phyloP scores from a whole-genome alignment of 2,113 vertebrate species.

The Ptychochromis oligacanthus region DNA sequence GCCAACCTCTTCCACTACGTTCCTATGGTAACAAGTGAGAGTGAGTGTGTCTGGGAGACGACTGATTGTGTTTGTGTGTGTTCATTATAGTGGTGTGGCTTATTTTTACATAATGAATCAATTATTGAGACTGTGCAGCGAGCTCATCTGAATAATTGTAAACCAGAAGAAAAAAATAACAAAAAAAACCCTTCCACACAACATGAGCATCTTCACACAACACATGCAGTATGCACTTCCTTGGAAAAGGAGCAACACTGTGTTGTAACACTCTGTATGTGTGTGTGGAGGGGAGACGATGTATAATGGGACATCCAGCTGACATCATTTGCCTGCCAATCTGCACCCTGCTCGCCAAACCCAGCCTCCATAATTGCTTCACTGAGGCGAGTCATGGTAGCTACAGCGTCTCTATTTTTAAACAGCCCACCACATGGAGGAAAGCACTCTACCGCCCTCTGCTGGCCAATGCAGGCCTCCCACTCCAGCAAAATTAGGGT shows the following conservation, averaged over 20 bases:
- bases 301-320: constrained; percentile 50
- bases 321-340: constrained; percentile 63
- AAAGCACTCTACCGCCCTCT: constrained; percentile 49
- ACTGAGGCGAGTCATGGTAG: constrained; percentile 2
- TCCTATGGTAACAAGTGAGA: constrained; percentile 69
- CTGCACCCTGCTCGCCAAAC: constrained; percentile 51
- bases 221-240: not conserved
- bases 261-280: constrained; percentile 11
- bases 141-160: constrained; percentile 54
- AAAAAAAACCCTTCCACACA: not conserved
- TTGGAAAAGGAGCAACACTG: not conserved
- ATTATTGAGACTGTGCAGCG: constrained; percentile 44
- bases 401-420: not conserved
- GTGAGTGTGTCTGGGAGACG: constrained; percentile 38
- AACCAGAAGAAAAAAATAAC: not conserved
- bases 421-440: not conserved
- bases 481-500: not conserved
- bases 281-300: constrained; percentile 22
- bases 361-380: constrained; percentile 32
- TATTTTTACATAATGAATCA: constrained; percentile 69
- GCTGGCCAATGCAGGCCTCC: not conserved
- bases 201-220: constrained; percentile 3
- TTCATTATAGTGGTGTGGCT: constrained; percentile 40
- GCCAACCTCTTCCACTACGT: constrained; percentile 55
- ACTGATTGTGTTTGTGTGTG: constrained; percentile 44